Conservation (phyloP, 2,113 vertebrate species). For the Gambusia holbrooki region DNA sequence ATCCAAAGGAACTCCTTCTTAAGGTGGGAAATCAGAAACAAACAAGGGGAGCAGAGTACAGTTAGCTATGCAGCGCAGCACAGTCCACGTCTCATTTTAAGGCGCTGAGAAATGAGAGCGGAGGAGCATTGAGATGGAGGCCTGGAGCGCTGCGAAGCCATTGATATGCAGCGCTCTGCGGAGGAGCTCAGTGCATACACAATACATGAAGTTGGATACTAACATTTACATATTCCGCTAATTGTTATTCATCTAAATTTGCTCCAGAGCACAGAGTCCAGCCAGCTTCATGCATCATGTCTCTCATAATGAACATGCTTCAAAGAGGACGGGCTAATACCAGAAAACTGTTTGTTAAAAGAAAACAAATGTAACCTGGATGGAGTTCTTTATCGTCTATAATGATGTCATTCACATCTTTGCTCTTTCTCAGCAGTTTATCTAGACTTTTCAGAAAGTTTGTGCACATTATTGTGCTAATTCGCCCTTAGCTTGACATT, state of each 20-base stretch:
- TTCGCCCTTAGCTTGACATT: not conserved
- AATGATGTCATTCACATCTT: slow-evolving; percentile 16
- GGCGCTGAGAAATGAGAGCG: slow-evolving; percentile 60
- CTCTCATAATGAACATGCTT: slow-evolving; percentile 20
- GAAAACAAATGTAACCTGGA: not conserved
- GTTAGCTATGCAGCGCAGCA: slow-evolving; percentile 38
- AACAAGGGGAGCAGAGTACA: slow-evolving; percentile 55
- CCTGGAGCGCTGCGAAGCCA: slow-evolving; percentile 46
- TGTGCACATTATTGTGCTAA: not conserved
- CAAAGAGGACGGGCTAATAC: not conserved
- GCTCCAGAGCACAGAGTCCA: slow-evolving; percentile 29
- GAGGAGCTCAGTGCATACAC: slow-evolving; percentile 13
- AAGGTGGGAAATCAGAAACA: slow-evolving; percentile 62
- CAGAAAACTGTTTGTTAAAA: not conserved
- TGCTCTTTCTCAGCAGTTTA: slow-evolving; percentile 4
- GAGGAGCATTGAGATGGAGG: slow-evolving; percentile 55
- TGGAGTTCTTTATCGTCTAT: not conserved
- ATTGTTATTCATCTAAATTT: slow-evolving; percentile 61
- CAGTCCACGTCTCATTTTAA: slow-evolving; percentile 55
- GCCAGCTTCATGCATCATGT: slow-evolving; percentile 19
- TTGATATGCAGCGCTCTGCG: slow-evolving; percentile 47
- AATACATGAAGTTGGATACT: slow-evolving; percentile 26
- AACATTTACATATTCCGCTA: slow-evolving; percentile 66
- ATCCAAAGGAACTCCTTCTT: slow-evolving; percentile 52
- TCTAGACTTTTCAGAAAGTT: not conserved